Evolutionary conservation across 2,113 vertebrate genomes (phyloP).

Genomic region (Alligator mississippiensis): DNA sequence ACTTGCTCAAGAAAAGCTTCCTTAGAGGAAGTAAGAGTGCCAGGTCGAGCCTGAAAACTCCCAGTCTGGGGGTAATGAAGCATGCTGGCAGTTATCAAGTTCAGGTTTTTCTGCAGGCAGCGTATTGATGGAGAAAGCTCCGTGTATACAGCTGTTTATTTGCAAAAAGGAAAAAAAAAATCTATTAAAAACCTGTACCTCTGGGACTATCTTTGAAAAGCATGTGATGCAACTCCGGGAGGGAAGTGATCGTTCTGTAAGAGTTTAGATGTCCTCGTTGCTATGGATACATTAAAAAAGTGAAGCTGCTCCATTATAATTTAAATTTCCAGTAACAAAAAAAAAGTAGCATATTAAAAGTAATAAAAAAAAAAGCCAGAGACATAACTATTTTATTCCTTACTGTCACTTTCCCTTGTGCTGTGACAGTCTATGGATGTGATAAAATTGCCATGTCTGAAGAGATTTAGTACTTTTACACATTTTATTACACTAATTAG

Average conservation of each 20-base stretch:
- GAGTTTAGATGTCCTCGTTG: slow-evolving; percentile 72
- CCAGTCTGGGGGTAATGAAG: not conserved
- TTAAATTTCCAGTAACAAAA: slow-evolving; percentile 60
- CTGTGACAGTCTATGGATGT: not conserved
- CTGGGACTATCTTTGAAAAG: slow-evolving; percentile 53
- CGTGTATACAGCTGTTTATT: slow-evolving; percentile 15
- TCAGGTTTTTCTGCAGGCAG: not conserved
- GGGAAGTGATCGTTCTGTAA: slow-evolving; percentile 65
- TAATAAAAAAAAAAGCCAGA: slow-evolving; percentile 33
- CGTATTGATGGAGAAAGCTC: not conserved
- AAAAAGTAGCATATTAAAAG: not conserved
- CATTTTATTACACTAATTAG: not conserved
- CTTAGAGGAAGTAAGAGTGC: fast-evolving
- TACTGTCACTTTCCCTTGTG: slow-evolving; percentile 24
- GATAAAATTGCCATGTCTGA: not conserved
- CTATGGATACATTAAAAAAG: slow-evolving; percentile 70
- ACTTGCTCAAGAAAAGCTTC: not conserved
- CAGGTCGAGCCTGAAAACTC: not conserved
- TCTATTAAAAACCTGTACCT: slow-evolving; percentile 52
- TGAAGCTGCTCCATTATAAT: slow-evolving; percentile 66
- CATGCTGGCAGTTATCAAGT: not conserved
- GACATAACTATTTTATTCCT: slow-evolving; percentile 38
- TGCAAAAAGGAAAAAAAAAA: not conserved
- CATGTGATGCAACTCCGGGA: slow-evolving; percentile 26
- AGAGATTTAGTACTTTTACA: slow-evolving; percentile 8